A percentile compares a stretch with the other conserved stretches of the same genome.
phyloP scores from a whole-genome alignment of 2,113 vertebrate species.

The Physeter macrocephalus region DNA sequence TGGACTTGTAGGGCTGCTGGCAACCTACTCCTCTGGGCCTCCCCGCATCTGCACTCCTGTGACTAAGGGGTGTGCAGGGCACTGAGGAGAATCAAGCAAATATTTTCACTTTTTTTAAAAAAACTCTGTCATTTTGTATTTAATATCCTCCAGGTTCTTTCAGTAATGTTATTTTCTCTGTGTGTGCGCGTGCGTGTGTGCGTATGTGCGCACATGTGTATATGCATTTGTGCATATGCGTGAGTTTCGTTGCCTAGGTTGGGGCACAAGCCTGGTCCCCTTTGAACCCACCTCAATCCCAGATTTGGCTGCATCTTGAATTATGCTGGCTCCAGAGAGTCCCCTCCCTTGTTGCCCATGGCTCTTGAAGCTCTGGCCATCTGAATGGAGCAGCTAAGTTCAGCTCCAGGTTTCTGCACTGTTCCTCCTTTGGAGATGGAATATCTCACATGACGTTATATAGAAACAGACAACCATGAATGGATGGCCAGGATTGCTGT shows the following conservation, averaged over 20 bases:
- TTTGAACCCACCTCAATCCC: constrained; percentile 22
- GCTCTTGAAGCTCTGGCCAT: constrained; percentile 16
- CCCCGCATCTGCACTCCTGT: neutral
- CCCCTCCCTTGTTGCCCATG: neutral
- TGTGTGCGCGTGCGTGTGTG: neutral
- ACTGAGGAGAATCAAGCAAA: constrained; percentile 58
- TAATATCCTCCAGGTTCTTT: constrained; percentile 47
- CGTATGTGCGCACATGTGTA: neutral
- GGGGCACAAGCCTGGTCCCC: constrained; percentile 18
- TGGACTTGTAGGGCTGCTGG: constrained; percentile 54
- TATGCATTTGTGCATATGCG: constrained; percentile 47
- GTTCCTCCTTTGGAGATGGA: constrained; percentile 17
- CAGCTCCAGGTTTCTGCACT: constrained; percentile 21
- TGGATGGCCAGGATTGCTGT: neutral
- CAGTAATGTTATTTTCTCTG: constrained; percentile 58
- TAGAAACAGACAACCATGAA: constrained; percentile 4
- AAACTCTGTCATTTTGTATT: constrained; percentile 73
- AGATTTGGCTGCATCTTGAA: constrained; percentile 38
- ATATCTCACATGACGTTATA: neutral
- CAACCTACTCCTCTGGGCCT: neutral
- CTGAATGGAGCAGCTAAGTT: neutral
- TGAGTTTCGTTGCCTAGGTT: constrained; percentile 40
- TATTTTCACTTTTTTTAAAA: constrained; percentile 62
- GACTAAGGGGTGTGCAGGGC: constrained; percentile 10
- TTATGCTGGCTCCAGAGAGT: neutral